Evolutionary conservation across 1,140 invertebrate genomes (phyloP), one percentile per base, ranked within the genome.

Genomic region (Popillia japonica): DNA sequence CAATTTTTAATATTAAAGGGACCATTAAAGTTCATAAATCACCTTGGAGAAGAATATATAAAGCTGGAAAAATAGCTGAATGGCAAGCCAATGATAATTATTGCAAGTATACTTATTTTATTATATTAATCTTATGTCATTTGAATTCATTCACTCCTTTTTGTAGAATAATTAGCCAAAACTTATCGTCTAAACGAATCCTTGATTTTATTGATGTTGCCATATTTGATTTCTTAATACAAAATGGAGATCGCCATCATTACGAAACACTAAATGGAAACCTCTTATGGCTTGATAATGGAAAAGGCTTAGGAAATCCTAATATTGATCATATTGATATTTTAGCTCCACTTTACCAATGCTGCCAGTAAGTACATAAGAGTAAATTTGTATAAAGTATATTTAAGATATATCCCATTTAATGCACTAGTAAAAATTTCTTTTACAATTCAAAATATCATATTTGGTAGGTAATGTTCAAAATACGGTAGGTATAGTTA

Each of bases 171-270:
- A 84, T 92, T 0, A 89, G 88, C 77, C 87, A 84, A 59, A 89
- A 88, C 81, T 81, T 91, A 75, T 87, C 88, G 76, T 89, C 87
- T 40, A 90, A 89, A 79, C 89, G 93, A 64, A 86, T 98, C 34
- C 87, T 97, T 72, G 96, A 98, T 87, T 88, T 98, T 48, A 90
- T 98, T 76, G 96, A 98, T 87, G 92, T 93, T 14, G 89, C 95
- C 1, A 92, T 98, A 79, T 97, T 98, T 86, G 97, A 99, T 88
- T 99, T 96, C 87, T 88, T 99, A 1, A 94, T 98, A 85, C 96
- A 96, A 86, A 99, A 99, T 89, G 97, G 96, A 0, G 97, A 99
- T 87, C 89, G 97, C 17, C 96, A 99, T 89, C 94, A 96, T 86
- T 98, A 96, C 84, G 96, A 98, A 88, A 90, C 93, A 3, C 90